Base-by-base conservation (phyloP, 92 coral and sea anemone species). In the Galaxea fascicularis region DNA sequence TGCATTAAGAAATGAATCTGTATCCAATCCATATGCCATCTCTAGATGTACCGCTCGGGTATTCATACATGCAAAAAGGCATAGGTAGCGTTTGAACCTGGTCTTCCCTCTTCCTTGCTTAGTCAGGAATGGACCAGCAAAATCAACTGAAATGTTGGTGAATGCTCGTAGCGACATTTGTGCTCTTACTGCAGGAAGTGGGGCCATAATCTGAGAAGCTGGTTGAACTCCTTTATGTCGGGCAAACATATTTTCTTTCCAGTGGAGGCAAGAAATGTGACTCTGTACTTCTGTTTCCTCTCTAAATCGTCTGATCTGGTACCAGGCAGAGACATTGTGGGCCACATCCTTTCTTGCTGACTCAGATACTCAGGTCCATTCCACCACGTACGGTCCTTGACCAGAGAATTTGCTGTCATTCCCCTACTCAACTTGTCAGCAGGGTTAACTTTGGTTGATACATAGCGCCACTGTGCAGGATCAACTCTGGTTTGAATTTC, bases 371-470 rank as follows among this genome's bases (percentile, higher is more conserved):
- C 72, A 13, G 72, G 73, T 69, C n/a, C n/a, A n/a, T n/a, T n/a
- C n/a, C n/a, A n/a, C n/a, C n/a, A n/a, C n/a, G n/a, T n/a, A n/a
- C n/a, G 76, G 26, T 49, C 15, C 12, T 49, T 49, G 54, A 49
- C 54, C 54, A 49, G 15, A 10, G 54, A 49, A 49, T 49, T 16
- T 49, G 54, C 54, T 49, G 54, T 10, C 54, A 49, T 49, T 49
- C 54, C 54, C 2, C 54, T 49, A 29, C 60, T 67, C 71, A 80
- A 49, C 76, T 31, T 31, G 85, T 51, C 85, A 10, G 85, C 85
- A 44, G 85, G 85, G 65, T 80, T 80, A 88, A 49, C 54, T 49
- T 49, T 49, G 54, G 54, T 49, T 49, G 54, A 16, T 49, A 16
- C 54, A 49, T 49, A 49, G 54, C 15, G 54, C 54, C 12, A 77